Evolutionary conservation across 2,113 vertebrate species (phyloP).

Genomic region (Thunnus thynnus): DNA sequence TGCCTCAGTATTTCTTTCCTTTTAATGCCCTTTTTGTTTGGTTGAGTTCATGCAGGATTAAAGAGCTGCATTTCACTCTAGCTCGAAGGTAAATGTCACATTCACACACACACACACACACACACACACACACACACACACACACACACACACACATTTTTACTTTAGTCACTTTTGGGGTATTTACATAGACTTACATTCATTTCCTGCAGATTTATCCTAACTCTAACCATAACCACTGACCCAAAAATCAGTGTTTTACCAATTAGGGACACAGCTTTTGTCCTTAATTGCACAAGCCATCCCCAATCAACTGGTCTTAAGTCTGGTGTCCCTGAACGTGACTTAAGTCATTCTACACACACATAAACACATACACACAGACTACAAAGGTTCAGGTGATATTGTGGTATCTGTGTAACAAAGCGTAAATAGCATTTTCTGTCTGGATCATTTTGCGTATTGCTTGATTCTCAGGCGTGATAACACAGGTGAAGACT

Average conservation of each 20-base stretch:
- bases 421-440: too few relatives aligned
- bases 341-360: neutral
- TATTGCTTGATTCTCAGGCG: neutral
- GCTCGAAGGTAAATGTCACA: constrained; percentile 5
- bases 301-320: too few relatives aligned
- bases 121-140: neutral
- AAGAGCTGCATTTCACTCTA: neutral
- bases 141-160: neutral
- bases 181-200: too few relatives aligned
- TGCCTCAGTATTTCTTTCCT: too few relatives aligned
- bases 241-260: too few relatives aligned
- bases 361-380: neutral
- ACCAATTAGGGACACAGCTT: too few relatives aligned
- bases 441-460: neutral
- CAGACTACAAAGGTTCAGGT: neutral
- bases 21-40: too few relatives aligned
- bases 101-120: neutral
- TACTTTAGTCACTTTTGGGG: too few relatives aligned
- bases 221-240: too few relatives aligned
- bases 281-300: too few relatives aligned
- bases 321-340: too few relatives aligned
- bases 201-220: too few relatives aligned
- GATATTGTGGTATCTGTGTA: neutral
- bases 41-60: neutral
- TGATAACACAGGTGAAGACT: neutral